These are phyloP conservation scores for Sericinus montela DNA, from an alignment of 2,888 invertebrate genomes.

Conservation along the genomic window DNA sequence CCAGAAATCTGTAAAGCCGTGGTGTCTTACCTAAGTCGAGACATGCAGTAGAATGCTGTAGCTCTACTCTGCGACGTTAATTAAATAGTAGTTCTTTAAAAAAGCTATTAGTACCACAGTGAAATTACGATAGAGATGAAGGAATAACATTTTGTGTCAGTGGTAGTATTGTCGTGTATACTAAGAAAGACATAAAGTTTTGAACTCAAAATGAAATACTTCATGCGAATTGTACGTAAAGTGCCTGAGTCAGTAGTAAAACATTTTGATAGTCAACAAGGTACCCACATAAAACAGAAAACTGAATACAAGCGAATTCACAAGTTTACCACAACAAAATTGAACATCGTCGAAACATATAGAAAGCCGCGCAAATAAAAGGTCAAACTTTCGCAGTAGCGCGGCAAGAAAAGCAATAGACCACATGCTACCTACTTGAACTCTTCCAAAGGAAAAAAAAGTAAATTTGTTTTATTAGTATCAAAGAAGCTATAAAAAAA, in stretches of 20 bases:
- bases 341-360: slow-evolving; percentile 37
- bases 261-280: slow-evolving; percentile 42
- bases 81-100: too few species aligned
- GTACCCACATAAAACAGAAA: slow-evolving; percentile 35
- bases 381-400: slow-evolving; percentile 57
- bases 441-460: slow-evolving; percentile 57
- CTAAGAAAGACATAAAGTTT: slow-evolving; percentile 56
- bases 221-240: slow-evolving; percentile 45
- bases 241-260: slow-evolving; percentile 44
- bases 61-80: too few species aligned
- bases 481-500: slow-evolving; percentile 71
- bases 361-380: slow-evolving; percentile 47
- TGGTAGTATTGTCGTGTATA: slow-evolving; percentile 45
- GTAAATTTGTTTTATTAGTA: slow-evolving; percentile 76
- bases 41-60: too few species aligned
- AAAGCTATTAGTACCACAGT: too few species aligned
- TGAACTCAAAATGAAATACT: slow-evolving; percentile 43
- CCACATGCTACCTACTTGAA: slow-evolving; percentile 59
- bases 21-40: too few species aligned
- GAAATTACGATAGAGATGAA: too few species aligned
- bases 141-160: slow-evolving; percentile 31
- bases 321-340: slow-evolving; percentile 29
- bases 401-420: slow-evolving; percentile 50
- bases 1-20: too few species aligned
- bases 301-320: slow-evolving; percentile 39